Percentiles rank a stretch among this genome's conserved stretches.
These are phyloP conservation scores for Gephyroberyx darwinii DNA, from an alignment of 2,797 vertebrate genomes.

Conservation along the genomic window DNA sequence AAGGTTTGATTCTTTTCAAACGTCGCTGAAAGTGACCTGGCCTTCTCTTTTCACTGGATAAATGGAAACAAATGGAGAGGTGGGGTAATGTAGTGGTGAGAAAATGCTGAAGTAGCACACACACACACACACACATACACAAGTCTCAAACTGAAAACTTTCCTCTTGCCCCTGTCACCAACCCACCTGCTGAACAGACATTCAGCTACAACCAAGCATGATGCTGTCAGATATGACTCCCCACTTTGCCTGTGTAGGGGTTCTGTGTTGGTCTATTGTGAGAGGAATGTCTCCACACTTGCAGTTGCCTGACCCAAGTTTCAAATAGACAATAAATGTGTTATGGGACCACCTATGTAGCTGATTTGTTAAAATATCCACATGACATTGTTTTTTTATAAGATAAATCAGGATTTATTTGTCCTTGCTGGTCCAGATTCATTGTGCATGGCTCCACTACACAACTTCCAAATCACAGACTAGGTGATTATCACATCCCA, in stretches of 20 bases:
- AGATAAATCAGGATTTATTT: slow-evolving; percentile 1
- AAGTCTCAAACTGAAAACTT: slow-evolving; percentile 38
- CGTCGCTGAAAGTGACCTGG: slow-evolving; percentile 70
- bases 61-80: slow-evolving; percentile 60
- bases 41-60: slow-evolving; percentile 57
- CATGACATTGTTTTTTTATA: background rate
- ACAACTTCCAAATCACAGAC: slow-evolving; percentile 17
- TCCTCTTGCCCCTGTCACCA: slow-evolving; percentile 26
- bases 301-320: background rate
- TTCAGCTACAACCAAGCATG: slow-evolving; percentile 15
- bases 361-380: too few species aligned
- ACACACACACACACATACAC: slow-evolving; percentile 29
- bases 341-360: too few species aligned
- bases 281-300: background rate
- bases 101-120: slow-evolving; percentile 49
- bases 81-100: slow-evolving; percentile 62
- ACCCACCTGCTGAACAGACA: slow-evolving; percentile 8
- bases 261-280: slow-evolving; percentile 14
- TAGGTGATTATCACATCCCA: background rate
- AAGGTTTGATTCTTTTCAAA: slow-evolving; percentile 62
- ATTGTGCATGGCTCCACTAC: slow-evolving; percentile 25
- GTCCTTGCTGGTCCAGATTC: slow-evolving; percentile 19
- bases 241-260: slow-evolving; percentile 9
- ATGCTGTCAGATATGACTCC: background rate
- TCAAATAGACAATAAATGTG: too few species aligned